Evolutionary conservation across 2,797 vertebrate genomes (phyloP).

Genomic region (Emys orbicularis): DNA sequence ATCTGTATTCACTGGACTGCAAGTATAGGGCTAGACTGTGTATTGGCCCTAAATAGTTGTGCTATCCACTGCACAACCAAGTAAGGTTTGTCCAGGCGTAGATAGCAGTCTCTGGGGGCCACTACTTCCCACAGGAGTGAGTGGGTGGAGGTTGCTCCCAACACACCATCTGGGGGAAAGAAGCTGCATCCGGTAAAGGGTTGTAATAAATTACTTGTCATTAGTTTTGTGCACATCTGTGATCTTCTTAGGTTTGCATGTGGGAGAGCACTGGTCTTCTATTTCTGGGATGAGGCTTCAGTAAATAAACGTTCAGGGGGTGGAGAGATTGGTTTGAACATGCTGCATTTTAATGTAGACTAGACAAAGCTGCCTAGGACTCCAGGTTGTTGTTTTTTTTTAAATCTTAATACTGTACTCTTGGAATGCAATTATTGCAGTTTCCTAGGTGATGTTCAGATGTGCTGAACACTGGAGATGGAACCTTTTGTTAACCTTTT

Average conservation of each 20-base stretch:
- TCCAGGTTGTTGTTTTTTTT: not conserved
- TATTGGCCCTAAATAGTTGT: not conserved
- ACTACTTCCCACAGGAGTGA: rapidly evolving
- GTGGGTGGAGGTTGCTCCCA: not conserved
- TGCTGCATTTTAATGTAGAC: not conserved
- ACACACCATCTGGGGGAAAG: not conserved
- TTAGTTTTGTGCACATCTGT: not conserved
- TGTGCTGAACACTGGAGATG: slow-evolving; percentile 27
- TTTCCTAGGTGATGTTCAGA: slow-evolving; percentile 72
- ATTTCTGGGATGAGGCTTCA: not conserved
- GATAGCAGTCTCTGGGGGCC: not conserved
- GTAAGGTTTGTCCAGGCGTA: not conserved
- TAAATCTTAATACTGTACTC: slow-evolving; percentile 22
- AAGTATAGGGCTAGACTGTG: not conserved
- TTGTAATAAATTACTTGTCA: not conserved
- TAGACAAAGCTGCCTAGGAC: slow-evolving; percentile 4
- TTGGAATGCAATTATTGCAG: slow-evolving; percentile 37
- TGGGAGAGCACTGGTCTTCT: not conserved
- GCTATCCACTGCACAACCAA: not conserved
- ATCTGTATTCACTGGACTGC: not conserved
- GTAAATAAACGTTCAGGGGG: not conserved
- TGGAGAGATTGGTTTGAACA: not conserved
- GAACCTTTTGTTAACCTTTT: slow-evolving; percentile 54
- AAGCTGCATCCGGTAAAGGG: not conserved
- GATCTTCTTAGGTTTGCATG: not conserved